A percentile compares a stretch with the other conserved stretches of the same genome.
phyloP scores from a whole-genome alignment of 2,797 vertebrate genomes.

The Rousettus madagascariensis region DNA sequence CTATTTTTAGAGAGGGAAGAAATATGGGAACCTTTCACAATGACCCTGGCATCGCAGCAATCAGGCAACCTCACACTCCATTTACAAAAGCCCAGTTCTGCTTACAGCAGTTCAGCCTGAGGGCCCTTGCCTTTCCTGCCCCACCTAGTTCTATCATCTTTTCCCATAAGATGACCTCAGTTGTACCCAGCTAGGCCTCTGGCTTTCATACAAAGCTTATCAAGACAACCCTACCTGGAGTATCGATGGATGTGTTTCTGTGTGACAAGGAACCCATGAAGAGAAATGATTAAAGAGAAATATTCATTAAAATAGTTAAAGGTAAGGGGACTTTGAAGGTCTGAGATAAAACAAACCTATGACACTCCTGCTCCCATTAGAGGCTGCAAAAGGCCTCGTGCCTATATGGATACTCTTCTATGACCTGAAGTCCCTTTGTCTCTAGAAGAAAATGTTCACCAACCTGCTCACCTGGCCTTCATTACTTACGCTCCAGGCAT shows the following conservation, averaged over 20 bases:
- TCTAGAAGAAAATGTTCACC: conserved; percentile 59
- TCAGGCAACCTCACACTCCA: background rate
- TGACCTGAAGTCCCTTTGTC: conserved; percentile 63
- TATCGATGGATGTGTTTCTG: background rate
- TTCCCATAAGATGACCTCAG: background rate
- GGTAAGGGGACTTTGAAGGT: background rate
- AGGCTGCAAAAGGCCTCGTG: background rate
- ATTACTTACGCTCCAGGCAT: conserved; percentile 66
- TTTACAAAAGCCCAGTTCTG: background rate
- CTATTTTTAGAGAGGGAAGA: background rate
- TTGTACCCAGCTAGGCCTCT: background rate
- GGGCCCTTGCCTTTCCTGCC: background rate
- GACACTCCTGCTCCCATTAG: conserved; percentile 14
- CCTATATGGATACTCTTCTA: conserved; percentile 28
- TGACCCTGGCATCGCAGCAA: background rate
- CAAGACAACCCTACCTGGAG: background rate
- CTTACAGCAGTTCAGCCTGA: background rate
- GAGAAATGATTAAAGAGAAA: background rate
- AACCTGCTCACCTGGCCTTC: conserved; percentile 64
- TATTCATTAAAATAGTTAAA: background rate
- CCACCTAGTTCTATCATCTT: background rate
- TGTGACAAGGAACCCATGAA: background rate
- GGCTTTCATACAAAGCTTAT: background rate
- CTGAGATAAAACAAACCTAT: background rate
- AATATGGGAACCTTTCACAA: background rate